Base-by-base conservation (phyloP, 2,888 invertebrate genomes). In the Cryptosula pallasiana region DNA sequence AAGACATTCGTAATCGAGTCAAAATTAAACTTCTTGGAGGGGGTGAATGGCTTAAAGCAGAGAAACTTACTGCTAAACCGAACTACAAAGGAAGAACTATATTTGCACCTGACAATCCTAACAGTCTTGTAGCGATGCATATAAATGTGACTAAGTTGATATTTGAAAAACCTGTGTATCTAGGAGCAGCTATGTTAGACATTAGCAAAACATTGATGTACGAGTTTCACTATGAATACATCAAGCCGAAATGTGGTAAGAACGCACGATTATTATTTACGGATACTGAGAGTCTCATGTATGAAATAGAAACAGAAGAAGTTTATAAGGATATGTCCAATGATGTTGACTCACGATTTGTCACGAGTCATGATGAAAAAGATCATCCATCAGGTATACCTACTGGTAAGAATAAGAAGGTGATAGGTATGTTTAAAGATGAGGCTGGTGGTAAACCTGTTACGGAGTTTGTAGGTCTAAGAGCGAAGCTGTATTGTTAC, bases 231-330 rank as follows among this genome's bases (percentile, higher is more conserved):
- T n/a, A n/a, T n/a, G n/a, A n/a, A n/a, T n/a, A n/a, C n/a, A n/a
- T n/a, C n/a, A n/a, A n/a, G n/a, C 55, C 57, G 54, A 78, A 76
- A 74, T 81, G 78, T 75, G 75, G 74, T 20, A 72, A 77, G 16
- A 45, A 45, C 13, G 75, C 79, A 29, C 58, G 71, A 34, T 45
- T 74, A n/a, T n/a, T n/a, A 9, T 80, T 78, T 73, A 79, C 78
- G 5, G 80, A 83, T 73, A 83, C 81, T 1, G 79, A 81, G 71
- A 74, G 74, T 29, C n/a, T n/a, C n/a, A n/a, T n/a, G n/a, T n/a
- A n/a, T n/a, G n/a, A n/a, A n/a, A n/a, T n/a, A n/a, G n/a, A 73
- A 27, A 81, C 78, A n/a, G 73, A 77, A 0, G 81, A 84, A 74
- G 71, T 85, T 55, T 85, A 85, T 77, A 74, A 78, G 70, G 80